phyloP scores from a whole-genome alignment of 1,140 invertebrate genomes.

The Calliphora vicina region DNA sequence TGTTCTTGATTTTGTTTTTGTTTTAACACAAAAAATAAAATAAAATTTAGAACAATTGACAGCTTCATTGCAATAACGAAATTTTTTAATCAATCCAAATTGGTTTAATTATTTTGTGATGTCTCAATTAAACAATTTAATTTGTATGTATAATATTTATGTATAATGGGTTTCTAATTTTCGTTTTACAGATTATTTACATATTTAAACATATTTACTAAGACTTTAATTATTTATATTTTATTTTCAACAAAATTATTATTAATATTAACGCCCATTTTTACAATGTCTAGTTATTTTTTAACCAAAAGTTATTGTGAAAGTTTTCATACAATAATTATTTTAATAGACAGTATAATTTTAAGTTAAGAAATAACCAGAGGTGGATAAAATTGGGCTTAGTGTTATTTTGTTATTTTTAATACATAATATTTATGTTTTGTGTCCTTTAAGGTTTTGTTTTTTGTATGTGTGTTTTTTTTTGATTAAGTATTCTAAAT shows the following conservation, averaged over 20 bases:
- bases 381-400: too few species aligned
- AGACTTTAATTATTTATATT: too few species aligned
- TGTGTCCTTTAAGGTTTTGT: background rate
- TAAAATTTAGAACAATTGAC: constrained; percentile 8
- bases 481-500: background rate
- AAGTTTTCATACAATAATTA: too few species aligned
- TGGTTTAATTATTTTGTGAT: background rate
- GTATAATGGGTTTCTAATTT: background rate
- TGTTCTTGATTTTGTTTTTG: constrained; percentile 21
- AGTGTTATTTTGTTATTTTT: background rate
- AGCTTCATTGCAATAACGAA: constrained; percentile 18
- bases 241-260: too few species aligned
- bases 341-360: too few species aligned
- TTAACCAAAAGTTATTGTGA: too few species aligned
- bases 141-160: too few species aligned
- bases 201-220: background rate
- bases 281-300: too few species aligned
- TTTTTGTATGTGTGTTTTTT: background rate
- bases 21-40: background rate
- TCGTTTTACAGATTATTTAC: background rate
- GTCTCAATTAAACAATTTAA: background rate
- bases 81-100: background rate
- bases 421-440: background rate
- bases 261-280: too few species aligned
- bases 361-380: too few species aligned